Conservation (phyloP, 2,797 vertebrate genomes). For the Calcarius lapponicus region DNA sequence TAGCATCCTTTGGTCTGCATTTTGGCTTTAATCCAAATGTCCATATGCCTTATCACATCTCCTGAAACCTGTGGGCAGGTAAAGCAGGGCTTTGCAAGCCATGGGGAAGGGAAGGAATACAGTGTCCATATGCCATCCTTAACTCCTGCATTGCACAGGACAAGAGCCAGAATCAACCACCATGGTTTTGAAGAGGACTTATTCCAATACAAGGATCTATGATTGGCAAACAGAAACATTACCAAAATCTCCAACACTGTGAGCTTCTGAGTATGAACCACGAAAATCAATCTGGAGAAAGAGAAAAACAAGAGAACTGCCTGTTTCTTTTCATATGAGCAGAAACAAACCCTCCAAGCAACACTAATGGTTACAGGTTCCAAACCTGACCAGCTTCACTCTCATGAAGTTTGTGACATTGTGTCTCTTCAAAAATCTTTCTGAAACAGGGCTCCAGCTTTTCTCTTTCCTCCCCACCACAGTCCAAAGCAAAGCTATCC, state of each 20-base stretch:
- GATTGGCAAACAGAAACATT: constrained; percentile 41
- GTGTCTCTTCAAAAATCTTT: background rate
- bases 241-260: constrained; percentile 79
- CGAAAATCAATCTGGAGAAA: constrained; percentile 78
- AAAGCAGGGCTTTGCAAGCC: background rate
- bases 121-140: background rate
- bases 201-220: background rate
- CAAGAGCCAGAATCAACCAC: background rate
- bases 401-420: background rate
- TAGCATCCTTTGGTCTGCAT: background rate
- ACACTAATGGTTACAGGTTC: background rate
- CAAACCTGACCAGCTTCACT: background rate
- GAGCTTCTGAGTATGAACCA: constrained; percentile 76
- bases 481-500: background rate
- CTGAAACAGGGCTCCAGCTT: background rate
- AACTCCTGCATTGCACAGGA: background rate
- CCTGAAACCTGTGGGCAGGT: background rate
- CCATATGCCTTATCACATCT: background rate
- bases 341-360: background rate
- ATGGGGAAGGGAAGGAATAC: background rate
- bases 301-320: constrained; percentile 4
- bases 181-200: background rate
- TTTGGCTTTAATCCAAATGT: background rate
- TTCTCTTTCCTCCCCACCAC: background rate
- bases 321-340: background rate